Evolutionary conservation across 2,888 invertebrate species (phyloP).

Genomic region (Pardosa pseudoannulata): DNA sequence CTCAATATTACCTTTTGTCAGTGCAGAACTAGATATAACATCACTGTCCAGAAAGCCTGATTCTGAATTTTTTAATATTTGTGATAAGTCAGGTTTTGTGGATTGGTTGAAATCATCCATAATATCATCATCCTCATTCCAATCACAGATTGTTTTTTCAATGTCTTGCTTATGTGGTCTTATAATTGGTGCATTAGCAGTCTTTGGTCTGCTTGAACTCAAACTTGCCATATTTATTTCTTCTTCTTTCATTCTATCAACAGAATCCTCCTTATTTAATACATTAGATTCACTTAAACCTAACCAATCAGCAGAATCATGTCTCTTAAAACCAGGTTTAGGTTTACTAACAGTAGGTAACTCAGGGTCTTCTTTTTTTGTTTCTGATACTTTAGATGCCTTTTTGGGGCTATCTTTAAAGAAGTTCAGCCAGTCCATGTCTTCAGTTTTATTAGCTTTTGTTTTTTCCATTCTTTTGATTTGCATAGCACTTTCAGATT

Average conservation of each 20-base stretch:
- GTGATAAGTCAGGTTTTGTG: background rate
- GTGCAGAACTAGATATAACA: background rate
- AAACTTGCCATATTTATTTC: background rate
- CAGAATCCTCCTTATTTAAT: background rate
- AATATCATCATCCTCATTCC: background rate
- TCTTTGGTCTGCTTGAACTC: background rate
- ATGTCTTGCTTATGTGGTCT: background rate
- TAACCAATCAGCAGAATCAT: slow-evolving; percentile 62
- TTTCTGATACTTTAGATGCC: background rate
- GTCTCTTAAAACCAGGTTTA: slow-evolving; percentile 21
- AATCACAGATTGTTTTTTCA: background rate
- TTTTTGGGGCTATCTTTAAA: slow-evolving; percentile 62
- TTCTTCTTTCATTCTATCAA: background rate
- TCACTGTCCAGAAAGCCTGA: background rate
- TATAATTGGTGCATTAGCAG: background rate
- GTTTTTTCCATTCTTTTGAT: slow-evolving; percentile 47
- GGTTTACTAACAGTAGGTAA: background rate
- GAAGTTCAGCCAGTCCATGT: slow-evolving; percentile 46
- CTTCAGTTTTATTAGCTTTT: slow-evolving; percentile 29
- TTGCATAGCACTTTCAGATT: background rate
- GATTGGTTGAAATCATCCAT: background rate
- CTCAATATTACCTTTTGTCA: background rate
- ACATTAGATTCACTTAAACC: slow-evolving; percentile 52
- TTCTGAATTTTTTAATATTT: background rate
- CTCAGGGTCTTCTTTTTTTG: background rate